A percentile compares a stretch with the other conserved stretches of the same genome.
Evolutionary conservation across 2,888 invertebrate genomes (phyloP).

Genomic region (Coenonympha arcania): DNA sequence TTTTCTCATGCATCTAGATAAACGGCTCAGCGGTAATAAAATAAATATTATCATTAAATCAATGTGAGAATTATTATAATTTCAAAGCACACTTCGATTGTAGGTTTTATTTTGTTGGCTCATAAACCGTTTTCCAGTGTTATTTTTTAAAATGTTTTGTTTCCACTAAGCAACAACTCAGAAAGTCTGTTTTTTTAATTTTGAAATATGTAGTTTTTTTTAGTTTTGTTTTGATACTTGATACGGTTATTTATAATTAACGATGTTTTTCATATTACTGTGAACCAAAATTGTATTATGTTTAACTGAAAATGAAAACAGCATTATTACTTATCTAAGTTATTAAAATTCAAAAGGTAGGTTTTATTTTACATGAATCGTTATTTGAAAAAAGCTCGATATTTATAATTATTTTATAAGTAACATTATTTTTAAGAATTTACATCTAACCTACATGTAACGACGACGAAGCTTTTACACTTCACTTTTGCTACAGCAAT

Average conservation of each 20-base stretch:
- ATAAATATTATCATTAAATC: constrained; percentile 1
- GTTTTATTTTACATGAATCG: too few relatives aligned
- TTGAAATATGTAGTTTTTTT: not conserved
- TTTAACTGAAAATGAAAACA: too few relatives aligned
- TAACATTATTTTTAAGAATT: too few relatives aligned
- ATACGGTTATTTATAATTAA: not conserved
- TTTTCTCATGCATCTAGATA: constrained; percentile 1
- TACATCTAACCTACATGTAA: too few relatives aligned
- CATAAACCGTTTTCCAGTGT: constrained; percentile 8
- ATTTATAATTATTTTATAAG: too few relatives aligned
- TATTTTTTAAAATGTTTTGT: constrained; percentile 2
- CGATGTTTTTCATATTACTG: not conserved
- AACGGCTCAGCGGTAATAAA: not conserved
- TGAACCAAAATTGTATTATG: not conserved
- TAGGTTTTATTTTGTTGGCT: constrained; percentile 11
- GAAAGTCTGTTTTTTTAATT: constrained; percentile 6
- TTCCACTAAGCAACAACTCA: constrained; percentile 18
- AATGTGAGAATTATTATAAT: constrained; percentile 13
- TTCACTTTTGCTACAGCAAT: too few relatives aligned
- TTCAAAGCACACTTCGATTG: constrained; percentile 5
- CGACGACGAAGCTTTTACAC: too few relatives aligned
- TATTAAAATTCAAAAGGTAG: too few relatives aligned
- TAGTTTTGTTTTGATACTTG: constrained; percentile 9
- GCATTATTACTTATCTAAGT: too few relatives aligned
- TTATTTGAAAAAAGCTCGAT: too few relatives aligned